phyloP scores from a whole-genome alignment of 1,140 invertebrate genomes.

The Cotesia vestalis region DNA sequence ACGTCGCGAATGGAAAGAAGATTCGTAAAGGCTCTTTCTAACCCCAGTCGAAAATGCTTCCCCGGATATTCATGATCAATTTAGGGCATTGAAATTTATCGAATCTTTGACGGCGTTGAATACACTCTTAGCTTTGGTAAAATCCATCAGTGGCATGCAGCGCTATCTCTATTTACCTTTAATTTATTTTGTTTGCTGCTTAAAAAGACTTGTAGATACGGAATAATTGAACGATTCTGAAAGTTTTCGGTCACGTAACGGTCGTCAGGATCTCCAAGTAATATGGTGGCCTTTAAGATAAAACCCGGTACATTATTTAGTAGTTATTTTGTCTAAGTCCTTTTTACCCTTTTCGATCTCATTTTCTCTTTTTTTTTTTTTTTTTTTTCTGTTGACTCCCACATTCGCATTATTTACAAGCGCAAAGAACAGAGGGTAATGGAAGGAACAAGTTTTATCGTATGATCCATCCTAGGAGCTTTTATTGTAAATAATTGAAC shows the following conservation, averaged over 20 bases:
- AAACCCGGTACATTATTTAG: slow-evolving; percentile 13
- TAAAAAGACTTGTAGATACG: slow-evolving; percentile 22
- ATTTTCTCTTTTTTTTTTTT: neutral
- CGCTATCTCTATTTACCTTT: neutral
- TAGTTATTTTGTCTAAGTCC: slow-evolving; percentile 3
- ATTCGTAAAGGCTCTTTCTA: neutral
- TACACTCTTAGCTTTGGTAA: neutral
- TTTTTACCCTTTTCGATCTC: no score
- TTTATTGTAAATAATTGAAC: slow-evolving; percentile 19
- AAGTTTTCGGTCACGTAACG: slow-evolving; percentile 35
- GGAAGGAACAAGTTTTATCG: no score
- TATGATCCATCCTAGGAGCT: no score
- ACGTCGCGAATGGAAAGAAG: slow-evolving; percentile 1
- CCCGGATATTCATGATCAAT: slow-evolving; percentile 37
- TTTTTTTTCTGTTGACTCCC: neutral
- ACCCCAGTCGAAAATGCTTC: neutral
- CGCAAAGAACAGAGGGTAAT: no score
- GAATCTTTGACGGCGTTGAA: slow-evolving; percentile 34
- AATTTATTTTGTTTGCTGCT: neutral
- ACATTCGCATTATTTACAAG: slow-evolving; percentile 13
- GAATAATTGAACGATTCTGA: slow-evolving; percentile 41
- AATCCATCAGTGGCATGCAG: neutral
- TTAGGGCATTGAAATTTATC: slow-evolving; percentile 38
- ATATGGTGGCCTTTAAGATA: neutral
- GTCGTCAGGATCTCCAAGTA: slow-evolving; percentile 19